A percentile compares a stretch with the other conserved stretches of the same genome.
phyloP scores from a whole-genome alignment of 1,140 invertebrate species.

The Mactra quadrangularis region DNA sequence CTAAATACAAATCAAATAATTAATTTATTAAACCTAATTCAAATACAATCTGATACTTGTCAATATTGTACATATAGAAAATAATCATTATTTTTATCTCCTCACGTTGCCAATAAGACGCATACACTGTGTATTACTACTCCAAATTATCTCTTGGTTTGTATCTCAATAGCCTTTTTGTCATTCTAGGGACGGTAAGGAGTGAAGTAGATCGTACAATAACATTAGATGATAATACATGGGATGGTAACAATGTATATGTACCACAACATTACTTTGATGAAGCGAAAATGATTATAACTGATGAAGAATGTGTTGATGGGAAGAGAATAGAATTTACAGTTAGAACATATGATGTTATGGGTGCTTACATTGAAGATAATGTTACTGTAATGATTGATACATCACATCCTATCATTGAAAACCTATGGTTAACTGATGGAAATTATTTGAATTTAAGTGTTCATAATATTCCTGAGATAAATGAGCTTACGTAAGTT shows the following conservation, averaged over 20 bases:
- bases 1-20: no score
- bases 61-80: no score
- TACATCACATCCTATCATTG: conserved; percentile 32
- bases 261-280: conserved; percentile 14
- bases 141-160: neutral
- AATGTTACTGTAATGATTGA: conserved; percentile 37
- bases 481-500: conserved; percentile 8
- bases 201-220: conserved; percentile 3
- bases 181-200: neutral
- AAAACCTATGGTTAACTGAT: conserved; percentile 43
- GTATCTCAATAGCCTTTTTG: neutral
- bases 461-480: conserved; percentile 29
- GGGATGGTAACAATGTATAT: no score
- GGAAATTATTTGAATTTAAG: conserved; percentile 35
- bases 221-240: neutral
- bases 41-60: no score
- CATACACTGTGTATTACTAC: no score
- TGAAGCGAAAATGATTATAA: neutral
- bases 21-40: no score
- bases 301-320: conserved; percentile 30
- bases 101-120: no score
- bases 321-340: conserved; percentile 49
- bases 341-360: conserved; percentile 49
- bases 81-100: no score
- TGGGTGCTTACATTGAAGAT: conserved; percentile 49